phyloP scores from a whole-genome alignment of 2,888 invertebrate species.

The Calameuta idolon region DNA sequence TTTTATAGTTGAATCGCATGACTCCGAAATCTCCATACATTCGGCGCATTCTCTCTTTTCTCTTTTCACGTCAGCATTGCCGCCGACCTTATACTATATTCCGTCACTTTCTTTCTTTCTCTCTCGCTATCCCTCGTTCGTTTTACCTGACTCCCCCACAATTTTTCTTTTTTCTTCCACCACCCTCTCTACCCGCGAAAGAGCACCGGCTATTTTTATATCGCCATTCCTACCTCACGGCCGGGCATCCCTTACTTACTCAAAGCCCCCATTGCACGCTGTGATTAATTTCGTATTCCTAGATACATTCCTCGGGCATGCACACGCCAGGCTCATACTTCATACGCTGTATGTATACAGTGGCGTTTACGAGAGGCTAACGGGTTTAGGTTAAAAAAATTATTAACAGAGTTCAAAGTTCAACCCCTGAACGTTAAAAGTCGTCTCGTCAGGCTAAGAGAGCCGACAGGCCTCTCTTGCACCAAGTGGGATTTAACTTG shows the following conservation, averaged over 20 bases:
- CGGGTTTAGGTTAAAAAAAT: neutral
- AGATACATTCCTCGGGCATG: slow-evolving; percentile 48
- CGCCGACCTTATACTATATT: neutral
- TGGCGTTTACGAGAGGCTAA: neutral
- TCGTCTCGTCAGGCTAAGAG: neutral
- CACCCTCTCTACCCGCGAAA: slow-evolving; percentile 21
- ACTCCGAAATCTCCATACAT: slow-evolving; percentile 65
- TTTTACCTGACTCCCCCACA: slow-evolving; percentile 23
- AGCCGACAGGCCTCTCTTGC: neutral
- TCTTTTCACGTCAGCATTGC: neutral
- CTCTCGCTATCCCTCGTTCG: slow-evolving; percentile 31
- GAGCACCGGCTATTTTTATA: slow-evolving; percentile 59
- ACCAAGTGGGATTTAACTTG: neutral
- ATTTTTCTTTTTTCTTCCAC: slow-evolving; percentile 33
- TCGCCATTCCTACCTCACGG: slow-evolving; percentile 47
- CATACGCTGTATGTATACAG: slow-evolving; percentile 20
- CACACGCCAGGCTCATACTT: slow-evolving; percentile 55
- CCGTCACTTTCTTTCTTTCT: slow-evolving; percentile 15
- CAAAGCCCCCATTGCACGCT: slow-evolving; percentile 17
- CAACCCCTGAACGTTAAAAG: neutral
- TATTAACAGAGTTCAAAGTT: neutral
- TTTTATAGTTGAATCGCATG: slow-evolving; percentile 68
- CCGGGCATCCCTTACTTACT: slow-evolving; percentile 5
- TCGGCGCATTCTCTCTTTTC: slow-evolving; percentile 39
- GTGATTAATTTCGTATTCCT: slow-evolving; percentile 61